Percentiles rank a stretch among this genome's conserved stretches.
phyloP scores from a whole-genome alignment of 2,888 invertebrate genomes.

The Agelastica alni region DNA sequence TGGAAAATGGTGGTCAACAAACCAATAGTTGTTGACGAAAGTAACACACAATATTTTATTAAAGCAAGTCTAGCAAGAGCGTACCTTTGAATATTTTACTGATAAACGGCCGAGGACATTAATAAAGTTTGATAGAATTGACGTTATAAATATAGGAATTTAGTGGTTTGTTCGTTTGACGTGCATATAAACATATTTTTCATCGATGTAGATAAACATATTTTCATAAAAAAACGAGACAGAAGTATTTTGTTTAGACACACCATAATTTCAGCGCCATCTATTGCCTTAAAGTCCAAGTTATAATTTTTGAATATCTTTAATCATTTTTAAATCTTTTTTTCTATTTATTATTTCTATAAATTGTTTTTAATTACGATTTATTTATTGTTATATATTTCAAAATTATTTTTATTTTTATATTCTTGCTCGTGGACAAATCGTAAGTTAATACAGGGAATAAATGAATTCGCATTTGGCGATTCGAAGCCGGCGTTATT shows the following conservation, averaged over 20 bases:
- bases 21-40: too few species aligned
- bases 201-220: constrained; percentile 55
- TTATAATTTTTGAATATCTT: constrained; percentile 14
- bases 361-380: constrained; percentile 21
- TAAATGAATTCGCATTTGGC: neutral
- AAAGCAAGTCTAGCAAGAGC: too few species aligned
- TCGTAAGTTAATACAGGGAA: too few species aligned
- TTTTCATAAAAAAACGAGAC: constrained; percentile 54
- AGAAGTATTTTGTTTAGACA: constrained; percentile 54
- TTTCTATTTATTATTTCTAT: constrained; percentile 21
- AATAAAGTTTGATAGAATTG: too few species aligned
- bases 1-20: too few species aligned
- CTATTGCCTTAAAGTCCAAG: constrained; percentile 42
- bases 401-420: constrained; percentile 15
- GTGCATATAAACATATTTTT: constrained; percentile 52
- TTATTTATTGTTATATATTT: constrained; percentile 20
- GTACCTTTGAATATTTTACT: too few species aligned
- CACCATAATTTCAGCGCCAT: constrained; percentile 45
- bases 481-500: neutral
- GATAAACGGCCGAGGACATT: too few species aligned
- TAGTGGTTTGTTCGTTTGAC: too few species aligned
- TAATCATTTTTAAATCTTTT: constrained; percentile 3
- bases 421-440: neutral
- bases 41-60: too few species aligned
- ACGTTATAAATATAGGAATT: too few species aligned